These are phyloP conservation scores for Psilopogon haemacephalus DNA, from an alignment of 2,113 vertebrate species.

Conservation along the genomic window DNA sequence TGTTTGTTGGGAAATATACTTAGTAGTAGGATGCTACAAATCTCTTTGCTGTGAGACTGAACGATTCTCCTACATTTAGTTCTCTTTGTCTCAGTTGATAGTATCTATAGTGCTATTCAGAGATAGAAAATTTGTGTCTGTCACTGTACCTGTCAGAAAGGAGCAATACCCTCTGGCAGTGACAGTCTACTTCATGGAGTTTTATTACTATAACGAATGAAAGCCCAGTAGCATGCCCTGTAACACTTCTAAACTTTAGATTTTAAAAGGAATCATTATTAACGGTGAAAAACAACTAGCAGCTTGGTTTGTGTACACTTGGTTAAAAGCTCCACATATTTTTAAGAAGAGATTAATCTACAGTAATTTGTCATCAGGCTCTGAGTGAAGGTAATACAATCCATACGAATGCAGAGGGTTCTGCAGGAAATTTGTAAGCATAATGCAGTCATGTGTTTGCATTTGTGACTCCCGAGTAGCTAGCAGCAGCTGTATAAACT, in stretches of 20 bases:
- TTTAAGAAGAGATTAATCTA: conserved; percentile 44
- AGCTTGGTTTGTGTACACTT: conserved; percentile 44
- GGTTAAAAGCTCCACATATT: conserved; percentile 35
- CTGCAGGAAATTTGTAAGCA: conserved; percentile 42
- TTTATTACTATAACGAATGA: conserved; percentile 85
- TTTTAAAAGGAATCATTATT: conserved; percentile 79
- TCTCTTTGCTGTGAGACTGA: conserved; percentile 79
- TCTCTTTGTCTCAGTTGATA: conserved; percentile 80
- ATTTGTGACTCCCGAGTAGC: conserved; percentile 25
- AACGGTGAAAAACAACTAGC: conserved; percentile 77
- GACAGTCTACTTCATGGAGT: conserved; percentile 76
- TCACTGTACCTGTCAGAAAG: conserved; percentile 74
- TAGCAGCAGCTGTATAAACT: conserved; percentile 65
- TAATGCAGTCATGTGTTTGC: conserved; percentile 39
- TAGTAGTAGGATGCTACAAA: conserved; percentile 80
- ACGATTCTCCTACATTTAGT: conserved; percentile 79
- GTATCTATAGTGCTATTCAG: conserved; percentile 74
- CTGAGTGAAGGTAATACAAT: conserved; percentile 4
- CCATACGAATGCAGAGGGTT: conserved; percentile 9
- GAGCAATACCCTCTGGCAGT: conserved; percentile 72
- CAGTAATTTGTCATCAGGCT: conserved; percentile 37
- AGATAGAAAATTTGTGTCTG: conserved; percentile 71
- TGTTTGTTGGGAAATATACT: conserved; percentile 84
- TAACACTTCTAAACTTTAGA: conserved; percentile 77
- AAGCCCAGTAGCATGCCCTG: conserved; percentile 78